These are phyloP conservation scores for Ctenopoma kingsleyae DNA, from an alignment of 2,797 vertebrate species.

Conservation along the genomic window DNA sequence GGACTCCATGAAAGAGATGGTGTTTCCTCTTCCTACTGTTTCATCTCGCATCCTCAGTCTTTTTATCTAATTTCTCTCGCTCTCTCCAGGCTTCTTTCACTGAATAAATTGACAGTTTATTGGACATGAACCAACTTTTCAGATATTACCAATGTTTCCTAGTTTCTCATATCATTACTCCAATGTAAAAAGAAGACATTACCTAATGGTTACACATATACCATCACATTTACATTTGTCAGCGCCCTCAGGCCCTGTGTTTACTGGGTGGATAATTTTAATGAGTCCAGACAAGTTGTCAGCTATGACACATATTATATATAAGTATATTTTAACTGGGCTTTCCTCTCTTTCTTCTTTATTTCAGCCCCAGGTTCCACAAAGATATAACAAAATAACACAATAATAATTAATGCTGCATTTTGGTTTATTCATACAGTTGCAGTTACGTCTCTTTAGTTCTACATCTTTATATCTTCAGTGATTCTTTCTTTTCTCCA, in stretches of 20 bases:
- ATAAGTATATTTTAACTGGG: no score
- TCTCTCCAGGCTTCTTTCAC: neutral
- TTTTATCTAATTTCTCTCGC: neutral
- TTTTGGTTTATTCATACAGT: no score
- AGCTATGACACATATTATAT: neutral
- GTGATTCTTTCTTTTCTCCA: neutral
- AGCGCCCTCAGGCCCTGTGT: neutral
- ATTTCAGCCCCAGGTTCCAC: no score
- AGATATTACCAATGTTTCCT: neutral
- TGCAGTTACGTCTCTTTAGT: no score
- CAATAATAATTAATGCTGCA: no score
- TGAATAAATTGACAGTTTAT: slow-evolving; percentile 9
- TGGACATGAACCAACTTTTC: slow-evolving; percentile 13
- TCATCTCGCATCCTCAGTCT: neutral
- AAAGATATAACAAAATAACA: no score
- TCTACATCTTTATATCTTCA: neutral
- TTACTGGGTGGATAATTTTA: slow-evolving; percentile 12
- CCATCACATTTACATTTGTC: neutral
- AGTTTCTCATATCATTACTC: neutral
- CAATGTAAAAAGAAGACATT: slow-evolving; percentile 11
- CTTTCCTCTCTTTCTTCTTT: no score
- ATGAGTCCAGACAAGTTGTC: slow-evolving; percentile 24
- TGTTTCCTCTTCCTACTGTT: slow-evolving; percentile 3
- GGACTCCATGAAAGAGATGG: neutral
- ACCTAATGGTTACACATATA: slow-evolving; percentile 16